These are phyloP conservation scores for Atethmia centrago DNA, from an alignment of 2,888 invertebrate genomes.

Conservation along the genomic window DNA sequence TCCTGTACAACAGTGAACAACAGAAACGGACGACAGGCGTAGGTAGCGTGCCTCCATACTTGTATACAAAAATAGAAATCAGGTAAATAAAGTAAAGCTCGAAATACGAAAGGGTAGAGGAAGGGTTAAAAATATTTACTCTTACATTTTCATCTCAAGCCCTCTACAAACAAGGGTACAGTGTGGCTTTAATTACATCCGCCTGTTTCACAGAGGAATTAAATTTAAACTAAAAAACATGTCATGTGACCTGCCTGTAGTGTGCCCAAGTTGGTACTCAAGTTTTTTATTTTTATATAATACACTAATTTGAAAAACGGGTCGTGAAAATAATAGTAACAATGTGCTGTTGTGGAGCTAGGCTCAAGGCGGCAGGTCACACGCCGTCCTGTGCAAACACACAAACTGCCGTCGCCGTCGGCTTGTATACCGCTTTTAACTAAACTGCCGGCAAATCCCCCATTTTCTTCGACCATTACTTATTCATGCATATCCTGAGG, in stretches of 20 bases:
- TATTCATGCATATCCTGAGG: conserved; percentile 78
- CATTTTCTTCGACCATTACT: conserved; percentile 80
- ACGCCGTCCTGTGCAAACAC: conserved; percentile 73
- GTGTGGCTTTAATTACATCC: conserved; percentile 78
- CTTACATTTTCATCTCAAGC: conserved; percentile 77
- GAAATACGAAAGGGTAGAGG: conserved; percentile 65
- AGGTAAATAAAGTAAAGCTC: conserved; percentile 62
- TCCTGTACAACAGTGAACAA: conserved; percentile 40
- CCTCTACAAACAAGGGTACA: conserved; percentile 79
- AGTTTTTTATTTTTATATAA: conserved; percentile 66
- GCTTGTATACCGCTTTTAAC: conserved; percentile 74
- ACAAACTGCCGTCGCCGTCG: conserved; percentile 59
- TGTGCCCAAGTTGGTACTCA: conserved; percentile 51
- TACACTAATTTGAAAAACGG: conserved; percentile 66
- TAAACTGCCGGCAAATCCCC: conserved; percentile 77
- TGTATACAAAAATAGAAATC: conserved; percentile 46
- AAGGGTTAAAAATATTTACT: conserved; percentile 78
- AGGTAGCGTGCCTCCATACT: conserved; percentile 3
- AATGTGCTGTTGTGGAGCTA: conserved; percentile 60
- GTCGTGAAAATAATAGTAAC: conserved; percentile 68
- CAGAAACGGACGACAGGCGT: conserved; percentile 26
- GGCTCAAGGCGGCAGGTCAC: conserved; percentile 39
- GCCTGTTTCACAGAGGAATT: conserved; percentile 69
- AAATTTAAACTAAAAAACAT: conserved; percentile 76
- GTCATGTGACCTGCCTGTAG: conserved; percentile 53